These are phyloP conservation scores for Epinephelus malabaricus DNA, from an alignment of 2,797 vertebrate genomes.

Conservation along the genomic window DNA sequence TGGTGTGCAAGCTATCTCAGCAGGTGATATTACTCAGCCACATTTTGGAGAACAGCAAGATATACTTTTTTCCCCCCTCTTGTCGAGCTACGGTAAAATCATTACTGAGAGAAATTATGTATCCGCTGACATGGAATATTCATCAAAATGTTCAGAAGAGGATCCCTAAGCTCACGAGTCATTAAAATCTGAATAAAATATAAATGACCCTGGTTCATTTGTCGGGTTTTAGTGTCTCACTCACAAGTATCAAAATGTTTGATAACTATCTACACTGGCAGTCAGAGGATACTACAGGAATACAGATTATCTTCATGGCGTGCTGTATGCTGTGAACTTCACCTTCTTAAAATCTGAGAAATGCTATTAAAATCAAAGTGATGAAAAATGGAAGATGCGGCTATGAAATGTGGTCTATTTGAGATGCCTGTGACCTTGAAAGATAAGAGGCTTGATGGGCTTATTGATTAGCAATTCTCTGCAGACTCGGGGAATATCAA, in stretches of 20 bases:
- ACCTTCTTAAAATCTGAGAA: constrained; percentile 23
- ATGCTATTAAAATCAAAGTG: constrained; percentile 42
- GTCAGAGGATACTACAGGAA: constrained; percentile 33
- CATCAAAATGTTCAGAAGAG: constrained; percentile 62
- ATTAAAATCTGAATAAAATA: constrained; percentile 72
- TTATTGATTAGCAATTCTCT: constrained; percentile 66
- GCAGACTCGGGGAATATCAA: constrained; percentile 45
- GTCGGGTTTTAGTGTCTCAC: constrained; percentile 50
- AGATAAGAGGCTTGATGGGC: constrained; percentile 58
- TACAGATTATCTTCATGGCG: constrained; percentile 42
- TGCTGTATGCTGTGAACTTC: constrained; percentile 29
- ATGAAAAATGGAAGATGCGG: constrained; percentile 40
- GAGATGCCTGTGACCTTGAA: constrained; percentile 57
- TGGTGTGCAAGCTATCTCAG: constrained; percentile 48
- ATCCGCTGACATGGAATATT: constrained; percentile 66
- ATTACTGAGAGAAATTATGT: constrained; percentile 59
- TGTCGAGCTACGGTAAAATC: constrained; percentile 46
- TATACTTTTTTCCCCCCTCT: constrained; percentile 8
- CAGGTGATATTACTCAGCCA: constrained; percentile 51
- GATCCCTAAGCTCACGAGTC: constrained; percentile 57
- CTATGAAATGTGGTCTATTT: constrained; percentile 46
- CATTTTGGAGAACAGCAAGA: constrained; percentile 49
- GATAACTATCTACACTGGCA: constrained; percentile 51
- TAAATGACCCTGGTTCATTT: constrained; percentile 68
- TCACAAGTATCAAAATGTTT: constrained; percentile 61